Base-by-base conservation (phyloP, 1,140 invertebrate species). In the Reticulitermes speratus region DNA sequence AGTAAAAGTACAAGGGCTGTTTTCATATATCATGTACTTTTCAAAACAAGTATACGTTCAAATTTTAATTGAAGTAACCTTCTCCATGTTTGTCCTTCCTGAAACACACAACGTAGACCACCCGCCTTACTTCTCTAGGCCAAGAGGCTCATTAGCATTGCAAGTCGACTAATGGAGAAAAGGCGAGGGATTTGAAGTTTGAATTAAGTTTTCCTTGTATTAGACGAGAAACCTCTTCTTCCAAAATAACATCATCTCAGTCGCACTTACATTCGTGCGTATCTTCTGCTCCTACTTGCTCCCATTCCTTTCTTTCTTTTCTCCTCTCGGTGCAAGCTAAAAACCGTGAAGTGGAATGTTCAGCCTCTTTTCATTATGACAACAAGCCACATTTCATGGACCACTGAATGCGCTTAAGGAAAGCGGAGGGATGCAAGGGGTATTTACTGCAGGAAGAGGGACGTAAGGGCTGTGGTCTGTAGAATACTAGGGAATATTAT, bases 91-190 rank as follows among this genome's bases (percentile, higher is more conserved):
- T 30, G 65, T n/a, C 65, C n/a, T 30, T 30, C 7, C 7, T 25
- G 25, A n/a, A 30, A 2, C 65, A 30, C 65, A 75, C 25, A 30
- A 75, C 7, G 6, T 75, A 75, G 65, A 30, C 52, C 52, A 0
- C 5, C 52, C 52, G 16, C 16, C 19, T 21, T 6, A 55, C 14
- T 16, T 55, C 52, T 55, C 52, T 55, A 55, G 65, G 65, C 88
- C 86, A 88, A 90, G 89, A 88, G 89, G 88, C 89, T 90, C 90
- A 90, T 90, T 90, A 89, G 88, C 86, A 88, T 88, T 88, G 88
- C 88, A 87, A 89, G 88, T 88, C 87, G 86, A 88, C 88, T 90
- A 90, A 89, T 89, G 88, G 88, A 89, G 88, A 88, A 87, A 75
- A 86, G 85, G 85, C 86, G 84, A 65, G 86, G 87, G 87, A 88